Conservation (phyloP, 2,113 vertebrate species). For the Asarcornis scutulata region DNA sequence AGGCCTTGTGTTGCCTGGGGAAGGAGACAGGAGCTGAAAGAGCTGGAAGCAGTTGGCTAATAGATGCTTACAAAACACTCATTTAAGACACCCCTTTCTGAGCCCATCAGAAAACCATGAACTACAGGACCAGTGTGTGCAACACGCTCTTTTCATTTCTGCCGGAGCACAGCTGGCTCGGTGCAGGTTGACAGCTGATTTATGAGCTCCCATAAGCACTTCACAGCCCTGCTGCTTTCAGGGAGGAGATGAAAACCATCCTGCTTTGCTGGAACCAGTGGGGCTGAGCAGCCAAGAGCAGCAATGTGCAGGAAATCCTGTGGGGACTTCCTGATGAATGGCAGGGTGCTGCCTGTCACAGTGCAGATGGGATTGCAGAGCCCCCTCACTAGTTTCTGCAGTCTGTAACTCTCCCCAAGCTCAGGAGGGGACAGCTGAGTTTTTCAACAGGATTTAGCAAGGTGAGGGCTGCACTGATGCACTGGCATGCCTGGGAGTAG, state of each 20-base stretch:
- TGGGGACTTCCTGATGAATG: neutral
- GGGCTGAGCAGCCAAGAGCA: neutral
- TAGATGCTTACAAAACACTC: neutral
- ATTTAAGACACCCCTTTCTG: neutral
- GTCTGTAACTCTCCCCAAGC: neutral
- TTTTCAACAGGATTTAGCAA: neutral
- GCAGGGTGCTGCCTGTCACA: neutral
- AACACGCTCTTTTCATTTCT: rapidly evolving
- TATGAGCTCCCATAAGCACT: neutral
- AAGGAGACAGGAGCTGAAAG: neutral
- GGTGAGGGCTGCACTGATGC: neutral
- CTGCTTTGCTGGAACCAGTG: neutral
- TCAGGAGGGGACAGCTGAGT: neutral
- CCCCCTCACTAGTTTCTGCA: neutral
- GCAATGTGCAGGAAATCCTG: neutral
- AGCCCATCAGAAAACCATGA: neutral
- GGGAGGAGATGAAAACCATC: neutral
- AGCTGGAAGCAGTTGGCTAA: neutral
- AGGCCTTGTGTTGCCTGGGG: neutral
- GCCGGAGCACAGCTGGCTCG: neutral
- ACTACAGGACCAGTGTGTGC: neutral
- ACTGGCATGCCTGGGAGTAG: neutral
- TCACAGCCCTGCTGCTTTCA: neutral
- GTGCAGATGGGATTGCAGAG: neutral
- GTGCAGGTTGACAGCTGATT: neutral